Base-by-base conservation (phyloP, 2,888 invertebrate genomes). In the Venusia cambrica region DNA sequence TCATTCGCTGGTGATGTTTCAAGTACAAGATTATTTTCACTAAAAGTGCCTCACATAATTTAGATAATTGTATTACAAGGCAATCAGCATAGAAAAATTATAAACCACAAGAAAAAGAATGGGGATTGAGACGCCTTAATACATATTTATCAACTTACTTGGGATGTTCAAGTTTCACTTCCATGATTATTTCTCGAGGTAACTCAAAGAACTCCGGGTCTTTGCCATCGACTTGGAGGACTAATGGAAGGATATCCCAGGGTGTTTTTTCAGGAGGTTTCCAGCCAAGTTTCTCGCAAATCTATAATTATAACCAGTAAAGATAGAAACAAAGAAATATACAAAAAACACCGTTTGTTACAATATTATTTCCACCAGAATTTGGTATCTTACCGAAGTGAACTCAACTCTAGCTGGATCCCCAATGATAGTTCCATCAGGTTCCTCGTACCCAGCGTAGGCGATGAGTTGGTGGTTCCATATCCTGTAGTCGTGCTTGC, bases 191-290 rank as follows among this genome's bases (percentile, higher is more conserved):
- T 52, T 98, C 97, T 22, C 89, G 89, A 0, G 98, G 97, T 48
- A 97, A 90, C 47, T 97, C 96, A 69, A 97, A 98, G 76, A 93
- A 94, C 79, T 98, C 97, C 0, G 98, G 98, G 80, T 97, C 97
- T 62, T 96, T 95, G 1, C 97, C 97, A 60, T 96, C 94, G 1
- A 97, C 97, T 30, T 96, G 96, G 10, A 98, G 85, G 0, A 98
- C 94, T 40, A 98, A 65, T 0, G 98, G 98, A 31, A 98, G 74
- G 27, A 98, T 90, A 61, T 98, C 98, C 90, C 95, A 98, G 49
- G 90, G 89, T 0, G 93, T 93, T n/a, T 91, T 90, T 38, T 92
- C 90, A n/a, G 12, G 18, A 10, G 80, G 57, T 63, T 93, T 93
- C 98, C 98, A 98, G 0, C 98, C 98, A 33, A 98, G 87, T 65